phyloP scores from a whole-genome alignment of 2,797 vertebrate genomes.

The Pampus argenteus region DNA sequence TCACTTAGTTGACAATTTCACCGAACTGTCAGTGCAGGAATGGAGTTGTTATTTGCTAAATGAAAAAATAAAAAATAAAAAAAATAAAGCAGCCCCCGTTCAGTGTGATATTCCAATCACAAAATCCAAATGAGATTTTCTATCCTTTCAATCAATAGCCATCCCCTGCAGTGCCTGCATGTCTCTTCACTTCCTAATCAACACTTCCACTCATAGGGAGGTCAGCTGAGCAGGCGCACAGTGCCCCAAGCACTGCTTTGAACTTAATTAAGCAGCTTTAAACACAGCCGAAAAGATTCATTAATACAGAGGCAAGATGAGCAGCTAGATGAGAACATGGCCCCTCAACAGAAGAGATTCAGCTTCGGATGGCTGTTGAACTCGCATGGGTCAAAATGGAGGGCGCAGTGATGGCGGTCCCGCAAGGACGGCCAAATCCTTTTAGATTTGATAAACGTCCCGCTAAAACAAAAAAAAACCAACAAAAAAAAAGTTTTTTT shows the following conservation, averaged over 20 bases:
- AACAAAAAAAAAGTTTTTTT: too few relatives aligned
- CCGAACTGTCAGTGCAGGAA: slow-evolving; percentile 39
- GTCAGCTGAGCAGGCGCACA: slow-evolving; percentile 79
- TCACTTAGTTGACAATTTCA: slow-evolving; percentile 63
- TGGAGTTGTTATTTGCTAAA: slow-evolving; percentile 50
- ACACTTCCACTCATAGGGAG: slow-evolving; percentile 83
- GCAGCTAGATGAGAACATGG: slow-evolving; percentile 73
- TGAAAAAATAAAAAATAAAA: too few relatives aligned
- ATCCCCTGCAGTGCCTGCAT: slow-evolving; percentile 75
- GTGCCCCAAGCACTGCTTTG: slow-evolving; percentile 83
- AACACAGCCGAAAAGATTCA: slow-evolving; percentile 85
- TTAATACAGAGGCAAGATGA: slow-evolving; percentile 83
- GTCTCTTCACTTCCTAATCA: slow-evolving; percentile 85
- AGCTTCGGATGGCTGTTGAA: slow-evolving; percentile 65
- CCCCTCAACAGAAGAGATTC: slow-evolving; percentile 57
- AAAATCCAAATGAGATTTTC: slow-evolving; percentile 76
- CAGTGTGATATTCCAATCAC: slow-evolving; percentile 58
- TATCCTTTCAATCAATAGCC: slow-evolving; percentile 79
- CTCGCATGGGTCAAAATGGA: slow-evolving; percentile 54
- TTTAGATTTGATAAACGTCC: slow-evolving; percentile 44
- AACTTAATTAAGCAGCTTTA: slow-evolving; percentile 89
- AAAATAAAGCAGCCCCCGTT: slow-evolving; percentile 43
- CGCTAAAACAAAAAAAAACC: slow-evolving; percentile 9
- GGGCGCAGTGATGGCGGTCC: slow-evolving; percentile 40
- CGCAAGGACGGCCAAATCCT: slow-evolving; percentile 53